A percentile compares a stretch with the other conserved stretches of the same genome.
These are phyloP conservation scores for Gerris lacustris DNA, from an alignment of 2,888 invertebrate genomes.

Conservation along the genomic window DNA sequence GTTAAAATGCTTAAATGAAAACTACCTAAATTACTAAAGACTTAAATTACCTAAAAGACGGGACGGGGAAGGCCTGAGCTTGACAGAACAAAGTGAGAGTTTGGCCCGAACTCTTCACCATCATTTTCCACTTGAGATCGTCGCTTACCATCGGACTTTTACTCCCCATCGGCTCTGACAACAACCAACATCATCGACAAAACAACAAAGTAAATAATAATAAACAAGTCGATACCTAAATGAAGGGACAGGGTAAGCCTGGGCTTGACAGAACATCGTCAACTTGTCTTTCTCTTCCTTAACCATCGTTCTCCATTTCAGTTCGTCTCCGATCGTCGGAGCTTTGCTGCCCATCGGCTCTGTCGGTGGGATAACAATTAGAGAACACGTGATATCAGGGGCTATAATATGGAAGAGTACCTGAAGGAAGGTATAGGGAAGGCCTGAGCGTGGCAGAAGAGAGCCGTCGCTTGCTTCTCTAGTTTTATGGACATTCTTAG, in stretches of 20 bases:
- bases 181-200: constrained; percentile 36
- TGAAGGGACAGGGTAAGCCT: constrained; percentile 38
- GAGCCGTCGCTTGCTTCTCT: constrained; percentile 31
- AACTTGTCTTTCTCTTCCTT: constrained; percentile 13
- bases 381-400: too few species aligned
- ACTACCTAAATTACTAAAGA: background rate
- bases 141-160: constrained; percentile 47
- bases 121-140: constrained; percentile 42
- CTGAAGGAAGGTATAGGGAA: constrained; percentile 34
- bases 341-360: constrained; percentile 45
- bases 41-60: constrained; percentile 46
- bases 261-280: constrained; percentile 24
- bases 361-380: constrained; percentile 12
- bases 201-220: constrained; percentile 11
- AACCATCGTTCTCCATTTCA: background rate
- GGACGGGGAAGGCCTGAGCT: constrained; percentile 46
- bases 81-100: constrained; percentile 39
- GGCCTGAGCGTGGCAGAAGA: constrained; percentile 53
- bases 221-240: constrained; percentile 37
- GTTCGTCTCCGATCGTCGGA: constrained; percentile 49
- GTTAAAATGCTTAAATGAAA: constrained; percentile 1
- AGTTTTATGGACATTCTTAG: constrained; percentile 19
- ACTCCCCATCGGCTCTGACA: constrained; percentile 43
- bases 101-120: constrained; percentile 25
- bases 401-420: constrained; percentile 26